These are phyloP conservation scores for Paraescarpia echinospica DNA, from an alignment of 1,140 invertebrate species.

Conservation along the genomic window DNA sequence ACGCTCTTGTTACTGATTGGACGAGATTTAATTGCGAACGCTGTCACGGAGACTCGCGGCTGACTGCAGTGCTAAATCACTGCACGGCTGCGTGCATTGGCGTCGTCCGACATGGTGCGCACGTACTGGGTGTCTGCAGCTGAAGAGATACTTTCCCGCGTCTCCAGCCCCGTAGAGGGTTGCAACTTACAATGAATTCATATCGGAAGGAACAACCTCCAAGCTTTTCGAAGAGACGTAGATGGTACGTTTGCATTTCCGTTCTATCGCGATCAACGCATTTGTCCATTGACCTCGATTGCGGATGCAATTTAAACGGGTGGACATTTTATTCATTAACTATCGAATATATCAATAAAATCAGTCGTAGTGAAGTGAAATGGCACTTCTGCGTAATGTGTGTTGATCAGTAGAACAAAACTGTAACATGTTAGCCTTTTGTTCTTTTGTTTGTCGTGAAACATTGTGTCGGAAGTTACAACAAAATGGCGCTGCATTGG, in stretches of 20 bases:
- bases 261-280: neutral
- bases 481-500: neutral
- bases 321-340: neutral
- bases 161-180: neutral
- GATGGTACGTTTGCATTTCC: neutral
- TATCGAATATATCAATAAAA: neutral
- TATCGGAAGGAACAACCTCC: neutral
- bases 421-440: neutral
- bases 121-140: neutral
- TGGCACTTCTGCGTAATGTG: neutral
- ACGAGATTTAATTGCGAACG: neutral
- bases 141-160: neutral
- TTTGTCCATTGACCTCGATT: neutral
- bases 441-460: neutral
- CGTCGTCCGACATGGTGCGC: neutral
- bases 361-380: neutral
- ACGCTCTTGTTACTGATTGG: neutral
- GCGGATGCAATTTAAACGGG: neutral
- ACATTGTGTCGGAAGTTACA: neutral
- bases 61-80: neutral
- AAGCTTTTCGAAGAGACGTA: neutral
- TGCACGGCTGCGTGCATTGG: neutral
- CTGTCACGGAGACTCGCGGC: neutral
- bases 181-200: neutral
- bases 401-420: neutral